phyloP scores from a whole-genome alignment of 2,113 vertebrate species.

The Forbesichthys papilliferus region DNA sequence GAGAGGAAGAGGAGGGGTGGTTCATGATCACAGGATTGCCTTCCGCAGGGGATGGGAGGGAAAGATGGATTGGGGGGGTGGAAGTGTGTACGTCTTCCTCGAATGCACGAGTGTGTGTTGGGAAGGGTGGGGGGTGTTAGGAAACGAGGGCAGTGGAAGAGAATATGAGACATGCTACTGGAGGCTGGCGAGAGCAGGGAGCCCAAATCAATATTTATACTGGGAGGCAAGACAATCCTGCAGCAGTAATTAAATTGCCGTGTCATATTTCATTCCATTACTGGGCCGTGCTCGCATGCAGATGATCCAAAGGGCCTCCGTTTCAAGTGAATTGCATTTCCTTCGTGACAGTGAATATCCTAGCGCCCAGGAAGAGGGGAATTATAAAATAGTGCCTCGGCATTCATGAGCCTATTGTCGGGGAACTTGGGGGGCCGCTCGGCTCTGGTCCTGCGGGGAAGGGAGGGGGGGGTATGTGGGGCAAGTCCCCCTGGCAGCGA shows the following conservation, averaged over 20 bases:
- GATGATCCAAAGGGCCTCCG: conserved; percentile 62
- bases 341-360: conserved; percentile 65
- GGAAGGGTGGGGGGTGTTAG: conserved; percentile 12
- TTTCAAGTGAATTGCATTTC: conserved; percentile 66
- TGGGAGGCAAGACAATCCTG: conserved; percentile 66
- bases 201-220: conserved; percentile 75
- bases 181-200: conserved; percentile 35
- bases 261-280: conserved; percentile 76
- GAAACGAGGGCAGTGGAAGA: conserved; percentile 34
- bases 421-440: conserved; percentile 52
- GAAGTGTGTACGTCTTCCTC: conserved; percentile 4
- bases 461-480: background rate
- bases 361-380: conserved; percentile 39
- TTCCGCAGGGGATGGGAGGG: conserved; percentile 18
- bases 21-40: background rate
- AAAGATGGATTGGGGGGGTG: conserved; percentile 24
- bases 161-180: conserved; percentile 12
- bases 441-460: conserved; percentile 17
- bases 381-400: conserved; percentile 56
- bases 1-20: background rate
- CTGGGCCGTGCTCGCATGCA: conserved; percentile 58
- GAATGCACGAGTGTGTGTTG: conserved; percentile 9
- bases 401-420: conserved; percentile 71
- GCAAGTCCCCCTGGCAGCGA: conserved; percentile 28
- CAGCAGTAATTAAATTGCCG: conserved; percentile 74